Base-by-base conservation (phyloP, 2,797 vertebrate species). In the Coranthus polyacanthus region DNA sequence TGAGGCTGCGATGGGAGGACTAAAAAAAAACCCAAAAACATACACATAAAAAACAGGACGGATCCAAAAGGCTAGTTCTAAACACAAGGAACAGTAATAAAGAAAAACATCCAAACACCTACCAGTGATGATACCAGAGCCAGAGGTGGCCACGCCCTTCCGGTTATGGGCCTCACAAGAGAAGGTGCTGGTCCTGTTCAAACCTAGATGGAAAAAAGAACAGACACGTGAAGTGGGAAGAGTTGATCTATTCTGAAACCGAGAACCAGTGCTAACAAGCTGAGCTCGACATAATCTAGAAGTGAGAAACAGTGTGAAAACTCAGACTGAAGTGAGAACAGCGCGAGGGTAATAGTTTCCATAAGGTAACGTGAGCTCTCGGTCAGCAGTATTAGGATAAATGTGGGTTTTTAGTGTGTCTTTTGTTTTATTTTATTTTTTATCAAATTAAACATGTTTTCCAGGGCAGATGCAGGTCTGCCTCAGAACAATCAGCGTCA, bases 121-220 rank as follows among this genome's bases (percentile, higher is more conserved):
- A 97, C 96, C 95, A 22, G 88, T 97, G 83, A 97, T 82, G 18
- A 89, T 89, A 2, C 96, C 96, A 0, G 95, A 94, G 10, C 90
- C 93, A 0, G 96, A 97, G 1, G 96, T 95, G 66, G 95, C 93
- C 58, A 97, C 95, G 0, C 96, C 96, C 75, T 96, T 97, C 29
- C 72, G 74, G n/a, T 97, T 97, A 21, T 95, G 93, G 17, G 96
- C 96, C 77, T 97, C 96, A 12, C 96, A 97, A 6, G 96, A 96
- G 80, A 97, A 97, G 1, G 93, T 93, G 41, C 95, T 94, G 9
- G 94, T 95, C 73, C 90, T 91, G 89, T 96, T 96, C 72, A 97
- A 81, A 73, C 96, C 96, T 97, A 81, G 46, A 61, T 0, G 15
- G 8, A 49, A 50, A 68, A 18, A 60, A 2, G 2, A 47, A 24